phyloP scores from a whole-genome alignment of 2,797 vertebrate genomes.

The Poeciliopsis infans region DNA sequence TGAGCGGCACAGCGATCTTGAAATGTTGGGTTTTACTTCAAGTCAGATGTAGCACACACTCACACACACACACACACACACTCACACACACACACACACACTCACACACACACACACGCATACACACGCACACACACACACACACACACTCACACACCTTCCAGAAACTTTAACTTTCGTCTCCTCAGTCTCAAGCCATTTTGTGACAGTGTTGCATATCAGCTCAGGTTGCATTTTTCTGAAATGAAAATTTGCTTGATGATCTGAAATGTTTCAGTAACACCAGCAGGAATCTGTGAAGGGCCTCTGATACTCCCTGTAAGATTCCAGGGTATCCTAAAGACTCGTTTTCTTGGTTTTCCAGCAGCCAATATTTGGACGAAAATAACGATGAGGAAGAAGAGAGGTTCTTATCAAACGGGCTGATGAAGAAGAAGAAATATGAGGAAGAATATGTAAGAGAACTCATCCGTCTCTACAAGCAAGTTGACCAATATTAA shows the following conservation, averaged over 20 bases:
- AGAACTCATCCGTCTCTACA: neutral
- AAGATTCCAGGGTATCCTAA: neutral
- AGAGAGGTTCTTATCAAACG: slow-evolving; percentile 93
- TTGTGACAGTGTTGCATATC: neutral
- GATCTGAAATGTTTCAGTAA: neutral
- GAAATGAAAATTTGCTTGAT: neutral
- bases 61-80: neutral
- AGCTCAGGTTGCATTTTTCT: neutral
- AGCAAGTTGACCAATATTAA: neutral
- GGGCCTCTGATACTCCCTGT: neutral
- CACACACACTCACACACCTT: neutral
- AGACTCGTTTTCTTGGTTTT: neutral
- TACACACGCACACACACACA: neutral
- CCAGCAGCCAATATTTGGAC: slow-evolving; percentile 87
- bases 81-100: neutral
- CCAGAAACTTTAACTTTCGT: neutral
- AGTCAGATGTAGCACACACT: too few relatives aligned
- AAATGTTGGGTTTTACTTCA: too few relatives aligned
- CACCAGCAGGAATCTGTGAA: neutral
- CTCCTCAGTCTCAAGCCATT: neutral
- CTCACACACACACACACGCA: too few relatives aligned
- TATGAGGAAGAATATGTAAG: slow-evolving; percentile 92
- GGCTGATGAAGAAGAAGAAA: slow-evolving; percentile 89
- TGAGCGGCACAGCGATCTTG: too few relatives aligned
- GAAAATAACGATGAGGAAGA: slow-evolving; percentile 87